Evolutionary conservation across 2,113 vertebrate genomes (phyloP), one percentile per base, ranked within the genome.

Genomic region (Gallinago undulata): DNA sequence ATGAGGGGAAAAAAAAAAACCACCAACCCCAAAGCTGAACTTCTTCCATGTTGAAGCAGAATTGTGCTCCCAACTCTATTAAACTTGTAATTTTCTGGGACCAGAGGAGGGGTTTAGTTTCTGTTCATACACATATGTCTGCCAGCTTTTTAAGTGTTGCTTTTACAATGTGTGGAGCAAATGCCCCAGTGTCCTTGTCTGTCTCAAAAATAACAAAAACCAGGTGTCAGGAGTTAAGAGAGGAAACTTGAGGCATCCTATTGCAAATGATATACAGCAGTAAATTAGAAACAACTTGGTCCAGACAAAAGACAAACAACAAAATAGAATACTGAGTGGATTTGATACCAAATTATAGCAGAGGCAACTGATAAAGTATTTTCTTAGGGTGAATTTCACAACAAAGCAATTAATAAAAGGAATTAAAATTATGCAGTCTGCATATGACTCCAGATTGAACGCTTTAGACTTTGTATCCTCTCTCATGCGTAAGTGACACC

Each of bases 221-320:
- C 98, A 98, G 97, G 96, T 98, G 98, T 96, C 62, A 30, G 67
- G 87, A 95, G 84, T 98, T 97, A 91, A 78, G 84, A 94, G 76
- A 97, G 96, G 97, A 97, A 96, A 88, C 70, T 63, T 45, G 45
- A 89, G 86, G 95, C 93, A 94, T 98, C 93, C 13, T 64, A 22
- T 98, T 98, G 97, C 97, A 97, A 97, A 96, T 90, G 83, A 96
- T 92, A 97, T 89, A 91, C 41, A 66, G 70, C 89, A 93, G 94
- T 96, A 97, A 98, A 98, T 98, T 97, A 97, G 88, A 97, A 96
- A 96, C 91, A 97, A 98, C 96, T 97, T 92, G 47, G 90, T 91
- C 57, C 84, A 93, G 97, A 95, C 70, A 96, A 92, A 96, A 95
- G 59, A 57, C 87, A 86, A 84, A 47, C 73, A 47, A 92, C 84